Percentiles rank a stretch among this genome's conserved stretches.
Evolutionary conservation across 2,888 invertebrate genomes (phyloP).

Genomic region (Parasteatoda lunata): DNA sequence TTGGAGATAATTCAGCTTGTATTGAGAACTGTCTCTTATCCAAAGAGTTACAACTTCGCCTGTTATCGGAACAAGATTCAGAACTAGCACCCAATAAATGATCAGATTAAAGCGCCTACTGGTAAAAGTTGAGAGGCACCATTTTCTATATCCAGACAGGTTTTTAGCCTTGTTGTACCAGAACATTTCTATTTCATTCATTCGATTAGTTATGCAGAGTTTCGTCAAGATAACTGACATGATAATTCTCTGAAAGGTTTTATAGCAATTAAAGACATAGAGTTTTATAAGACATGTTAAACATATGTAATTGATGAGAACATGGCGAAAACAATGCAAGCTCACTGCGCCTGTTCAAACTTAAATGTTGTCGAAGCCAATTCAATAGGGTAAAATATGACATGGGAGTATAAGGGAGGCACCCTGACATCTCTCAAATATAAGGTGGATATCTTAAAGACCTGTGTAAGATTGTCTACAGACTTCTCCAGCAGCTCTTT

Average conservation of each 20-base stretch:
- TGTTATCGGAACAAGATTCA: slow-evolving; percentile 28
- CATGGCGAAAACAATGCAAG: background rate
- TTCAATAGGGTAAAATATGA: too few relatives aligned
- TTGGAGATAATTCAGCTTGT: background rate
- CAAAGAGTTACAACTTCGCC: background rate
- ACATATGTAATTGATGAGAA: background rate
- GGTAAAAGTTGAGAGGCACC: slow-evolving; percentile 6
- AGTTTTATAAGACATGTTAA: background rate
- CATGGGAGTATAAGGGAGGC: too few relatives aligned
- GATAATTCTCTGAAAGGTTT: slow-evolving; percentile 13
- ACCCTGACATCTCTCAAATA: too few relatives aligned
- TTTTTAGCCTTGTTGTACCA: background rate
- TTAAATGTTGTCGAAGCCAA: too few relatives aligned
- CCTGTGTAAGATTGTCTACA: too few relatives aligned
- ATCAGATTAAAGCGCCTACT: background rate
- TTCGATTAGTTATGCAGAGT: background rate
- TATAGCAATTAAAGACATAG: background rate
- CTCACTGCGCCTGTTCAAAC: too few relatives aligned
- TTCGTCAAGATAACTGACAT: background rate
- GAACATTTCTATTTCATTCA: background rate
- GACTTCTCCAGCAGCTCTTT: too few relatives aligned
- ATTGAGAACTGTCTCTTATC: background rate
- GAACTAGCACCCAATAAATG: slow-evolving; percentile 11
- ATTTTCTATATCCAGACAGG: slow-evolving; percentile 1
- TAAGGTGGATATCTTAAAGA: too few relatives aligned